phyloP scores from a whole-genome alignment of 1,140 invertebrate species.

The Rhizoglyphus robini region DNA sequence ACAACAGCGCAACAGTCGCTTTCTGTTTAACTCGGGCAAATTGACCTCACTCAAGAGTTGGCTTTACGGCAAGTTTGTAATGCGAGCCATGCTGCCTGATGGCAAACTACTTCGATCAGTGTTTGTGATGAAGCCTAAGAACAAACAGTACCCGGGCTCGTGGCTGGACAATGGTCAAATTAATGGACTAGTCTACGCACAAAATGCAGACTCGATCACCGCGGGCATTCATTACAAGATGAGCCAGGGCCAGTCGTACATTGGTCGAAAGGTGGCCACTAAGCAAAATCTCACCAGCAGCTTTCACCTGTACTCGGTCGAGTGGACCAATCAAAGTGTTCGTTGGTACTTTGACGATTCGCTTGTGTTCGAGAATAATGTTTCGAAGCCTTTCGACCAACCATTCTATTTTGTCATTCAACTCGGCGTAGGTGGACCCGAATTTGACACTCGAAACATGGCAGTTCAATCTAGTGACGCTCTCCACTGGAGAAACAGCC shows the following conservation, averaged over 20 bases:
- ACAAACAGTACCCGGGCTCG: neutral
- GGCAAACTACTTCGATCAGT: constrained; percentile 5
- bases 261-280: neutral
- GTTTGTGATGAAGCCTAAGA: neutral
- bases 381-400: constrained; percentile 9
- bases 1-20: neutral
- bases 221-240: constrained; percentile 12
- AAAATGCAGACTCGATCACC: neutral
- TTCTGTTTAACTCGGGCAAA: neutral
- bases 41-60: neutral
- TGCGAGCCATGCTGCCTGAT: constrained; percentile 4
- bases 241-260: neutral
- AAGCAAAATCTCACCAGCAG: neutral
- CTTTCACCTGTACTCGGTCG: neutral
- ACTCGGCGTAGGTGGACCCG: constrained; percentile 14
- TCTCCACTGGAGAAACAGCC: neutral
- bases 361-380: neutral
- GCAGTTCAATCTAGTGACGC: neutral
- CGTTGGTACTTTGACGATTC: constrained; percentile 7
- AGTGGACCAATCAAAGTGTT: neutral
- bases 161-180: constrained; percentile 13
- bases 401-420: constrained; percentile 7
- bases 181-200: constrained; percentile 10
- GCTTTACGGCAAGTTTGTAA: constrained; percentile 11
- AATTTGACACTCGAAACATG: neutral